Evolutionary conservation across 2,797 vertebrate genomes (phyloP).

Genomic region (Pterois miles): DNA sequence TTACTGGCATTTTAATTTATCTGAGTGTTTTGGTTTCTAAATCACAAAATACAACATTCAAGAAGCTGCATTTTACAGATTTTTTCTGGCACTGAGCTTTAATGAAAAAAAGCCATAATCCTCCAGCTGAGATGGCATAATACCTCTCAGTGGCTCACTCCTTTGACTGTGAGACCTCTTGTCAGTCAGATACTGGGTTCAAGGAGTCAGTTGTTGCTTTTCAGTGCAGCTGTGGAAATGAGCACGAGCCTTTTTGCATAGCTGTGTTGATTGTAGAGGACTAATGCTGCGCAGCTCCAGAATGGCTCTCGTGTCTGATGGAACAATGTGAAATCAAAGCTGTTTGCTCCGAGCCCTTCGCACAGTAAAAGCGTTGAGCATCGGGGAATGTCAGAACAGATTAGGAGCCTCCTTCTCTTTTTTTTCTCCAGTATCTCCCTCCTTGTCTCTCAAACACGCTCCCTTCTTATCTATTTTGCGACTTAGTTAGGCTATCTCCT

Average conservation of each 20-base stretch:
- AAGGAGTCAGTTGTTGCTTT: constrained; percentile 51
- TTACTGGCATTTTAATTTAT: constrained; percentile 62
- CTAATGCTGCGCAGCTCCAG: constrained; percentile 46
- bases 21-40: constrained; percentile 48
- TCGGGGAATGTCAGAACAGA: constrained; percentile 73
- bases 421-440: constrained; percentile 15
- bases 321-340: constrained; percentile 79
- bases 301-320: constrained; percentile 59
- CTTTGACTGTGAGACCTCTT: constrained; percentile 32
- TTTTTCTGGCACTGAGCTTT: constrained; percentile 26
- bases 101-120: constrained; percentile 45
- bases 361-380: constrained; percentile 64
- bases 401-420: constrained; percentile 64
- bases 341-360: constrained; percentile 53
- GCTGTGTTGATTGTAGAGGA: constrained; percentile 44
- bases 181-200: constrained; percentile 46
- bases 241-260: constrained; percentile 27
- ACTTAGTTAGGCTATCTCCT: constrained; percentile 63
- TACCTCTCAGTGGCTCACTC: constrained; percentile 35
- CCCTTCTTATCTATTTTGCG: constrained; percentile 56
- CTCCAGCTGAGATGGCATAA: constrained; percentile 43
- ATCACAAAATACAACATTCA: constrained; percentile 36
- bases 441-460: constrained; percentile 41
- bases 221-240: constrained; percentile 36
- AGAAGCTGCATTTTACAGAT: constrained; percentile 16